A percentile compares a stretch with the other conserved stretches of the same genome.
Evolutionary conservation across 2,797 vertebrate genomes (phyloP).

Genomic region (Rhadinocentrus ornatus): DNA sequence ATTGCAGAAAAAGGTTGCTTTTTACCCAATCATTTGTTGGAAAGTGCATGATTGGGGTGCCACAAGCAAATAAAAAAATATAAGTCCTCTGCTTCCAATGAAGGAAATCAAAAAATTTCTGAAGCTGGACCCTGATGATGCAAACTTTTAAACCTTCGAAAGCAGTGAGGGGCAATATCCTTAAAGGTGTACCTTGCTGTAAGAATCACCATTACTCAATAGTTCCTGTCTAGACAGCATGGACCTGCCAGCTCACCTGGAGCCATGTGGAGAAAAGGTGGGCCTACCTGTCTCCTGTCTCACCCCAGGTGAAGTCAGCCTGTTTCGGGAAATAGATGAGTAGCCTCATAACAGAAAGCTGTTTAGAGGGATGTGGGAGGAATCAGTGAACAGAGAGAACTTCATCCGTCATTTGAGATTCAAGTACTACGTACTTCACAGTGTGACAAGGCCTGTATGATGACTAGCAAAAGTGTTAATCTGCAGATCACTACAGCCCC

Average conservation of each 20-base stretch:
- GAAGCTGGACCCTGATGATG: constrained; percentile 16
- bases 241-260: constrained; percentile 63
- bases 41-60: background rate
- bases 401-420: constrained; percentile 10
- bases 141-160: constrained; percentile 35
- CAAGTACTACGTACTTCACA: background rate
- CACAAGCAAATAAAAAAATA: constrained; percentile 6
- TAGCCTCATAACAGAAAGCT: constrained; percentile 10
- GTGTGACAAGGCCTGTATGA: background rate
- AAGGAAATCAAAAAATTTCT: constrained; percentile 24
- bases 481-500: constrained; percentile 18
- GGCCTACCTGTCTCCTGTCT: constrained; percentile 43
- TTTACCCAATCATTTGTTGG: background rate
- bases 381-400: constrained; percentile 14
- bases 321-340: constrained; percentile 43
- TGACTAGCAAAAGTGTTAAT: constrained; percentile 6
- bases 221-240: constrained; percentile 75
- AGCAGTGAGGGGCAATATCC: constrained; percentile 51
- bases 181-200: constrained; percentile 43
- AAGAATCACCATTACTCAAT: constrained; percentile 68
- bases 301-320: constrained; percentile 50
- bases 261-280: constrained; percentile 9
- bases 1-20: constrained; percentile 16
- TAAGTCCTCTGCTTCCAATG: background rate
- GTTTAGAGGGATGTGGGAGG: background rate